Evolutionary conservation across 1,140 invertebrate genomes (phyloP), one percentile per base, ranked within the genome.

Genomic region (Drosophila pruinosa): DNA sequence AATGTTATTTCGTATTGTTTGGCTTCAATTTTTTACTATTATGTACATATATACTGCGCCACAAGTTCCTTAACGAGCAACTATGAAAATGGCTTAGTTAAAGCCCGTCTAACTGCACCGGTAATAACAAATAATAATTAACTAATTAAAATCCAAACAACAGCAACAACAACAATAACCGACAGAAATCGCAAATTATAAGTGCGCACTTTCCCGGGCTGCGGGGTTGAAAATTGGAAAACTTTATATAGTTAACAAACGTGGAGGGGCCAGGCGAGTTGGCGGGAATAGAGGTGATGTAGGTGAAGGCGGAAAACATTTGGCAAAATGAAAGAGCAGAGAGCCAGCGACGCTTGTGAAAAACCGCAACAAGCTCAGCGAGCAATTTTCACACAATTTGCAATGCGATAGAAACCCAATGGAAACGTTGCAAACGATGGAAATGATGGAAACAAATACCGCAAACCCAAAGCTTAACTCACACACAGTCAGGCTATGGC

Each of bases 341-440:
- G n/a, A 31, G 28, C 28, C 6, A 31, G 65, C 26, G 12, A 61
- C 57, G 64, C 34, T 64, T 82, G 53, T 59, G 69, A 65, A 82
- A 69, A 83, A 50, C 69, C 54, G 26, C 71, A 74, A 71, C 47
- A 59, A 77, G 57, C 59, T 72, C 61, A 65, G 57, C 63, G 41
- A 61, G 19, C 71, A 21, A 71, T 78, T 71, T 82, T 78, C 71
- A 78, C 79, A 82, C 80, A 82, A 83, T 82, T 82, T 82, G 64
- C 71, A 67, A 78, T 82, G 70, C 76, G 71, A 75, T 59, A 43
- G 43, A 59, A 47, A 59, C 56, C n/a, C 56, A 43, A 59, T 59
- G 56, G 57, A 59, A 59, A 56, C 28, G 50, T 21, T 53, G 31
- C 28, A 34, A 65, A 47, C 39, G 52, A 24, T 53, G 31, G 28